These are phyloP conservation scores for Coenonympha arcania DNA, from an alignment of 2,888 invertebrate genomes.

Conservation along the genomic window DNA sequence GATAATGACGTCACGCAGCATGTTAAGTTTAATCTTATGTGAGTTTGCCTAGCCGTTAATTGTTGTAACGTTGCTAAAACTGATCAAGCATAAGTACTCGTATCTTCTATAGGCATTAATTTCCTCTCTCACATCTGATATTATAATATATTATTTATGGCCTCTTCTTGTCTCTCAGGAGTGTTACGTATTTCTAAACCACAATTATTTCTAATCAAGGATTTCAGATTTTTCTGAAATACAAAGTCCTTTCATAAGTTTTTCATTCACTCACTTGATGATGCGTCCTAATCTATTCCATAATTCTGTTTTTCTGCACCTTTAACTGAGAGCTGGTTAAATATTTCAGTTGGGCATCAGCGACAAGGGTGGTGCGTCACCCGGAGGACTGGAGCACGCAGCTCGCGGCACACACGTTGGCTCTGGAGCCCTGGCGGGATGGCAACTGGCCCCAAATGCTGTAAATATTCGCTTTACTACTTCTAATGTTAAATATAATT, in stretches of 20 bases:
- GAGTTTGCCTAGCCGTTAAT: constrained; percentile 39
- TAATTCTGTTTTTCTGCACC: neutral
- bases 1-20: constrained; percentile 45
- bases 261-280: too few relatives aligned
- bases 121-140: too few relatives aligned
- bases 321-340: neutral
- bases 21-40: constrained; percentile 76
- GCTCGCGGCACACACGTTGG: constrained; percentile 72
- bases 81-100: too few relatives aligned
- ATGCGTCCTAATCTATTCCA: too few relatives aligned
- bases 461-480: constrained; percentile 64
- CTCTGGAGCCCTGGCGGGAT: constrained; percentile 74
- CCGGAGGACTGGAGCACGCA: constrained; percentile 73
- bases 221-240: too few relatives aligned
- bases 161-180: too few relatives aligned
- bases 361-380: constrained; percentile 58
- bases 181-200: too few relatives aligned
- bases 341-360: constrained; percentile 72
- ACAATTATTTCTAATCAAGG: too few relatives aligned
- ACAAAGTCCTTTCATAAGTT: too few relatives aligned
- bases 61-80: neutral
- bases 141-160: too few relatives aligned
- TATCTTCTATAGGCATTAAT: too few relatives aligned
- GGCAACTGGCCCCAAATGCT: constrained; percentile 71
- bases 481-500: too few relatives aligned